These are phyloP conservation scores for Paedocypris sp. DNA, from an alignment of 2,113 vertebrate species.

Conservation along the genomic window DNA sequence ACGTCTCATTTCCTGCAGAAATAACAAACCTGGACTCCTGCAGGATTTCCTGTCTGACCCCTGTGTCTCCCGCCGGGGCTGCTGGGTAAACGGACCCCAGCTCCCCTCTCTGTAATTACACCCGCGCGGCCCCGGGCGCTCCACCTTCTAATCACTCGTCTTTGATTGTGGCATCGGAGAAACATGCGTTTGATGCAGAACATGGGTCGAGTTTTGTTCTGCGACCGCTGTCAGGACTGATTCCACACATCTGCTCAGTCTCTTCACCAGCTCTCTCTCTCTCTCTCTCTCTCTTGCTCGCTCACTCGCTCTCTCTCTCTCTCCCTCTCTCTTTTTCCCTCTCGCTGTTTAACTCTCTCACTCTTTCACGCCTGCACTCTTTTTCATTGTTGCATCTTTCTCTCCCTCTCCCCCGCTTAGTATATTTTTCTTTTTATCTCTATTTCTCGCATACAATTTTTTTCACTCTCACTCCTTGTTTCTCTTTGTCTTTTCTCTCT, in stretches of 20 bases:
- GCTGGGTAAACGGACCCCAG: too few relatives aligned
- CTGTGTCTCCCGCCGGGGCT: too few relatives aligned
- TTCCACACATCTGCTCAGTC: slow-evolving; percentile 10
- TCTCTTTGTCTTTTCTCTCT: slow-evolving; percentile 23
- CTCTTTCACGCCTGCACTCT: slow-evolving; percentile 22
- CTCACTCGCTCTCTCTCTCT: not conserved
- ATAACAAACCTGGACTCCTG: too few relatives aligned
- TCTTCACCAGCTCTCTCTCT: too few relatives aligned
- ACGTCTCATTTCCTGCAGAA: too few relatives aligned
- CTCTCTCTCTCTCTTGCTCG: slow-evolving; percentile 14
- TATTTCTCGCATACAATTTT: slow-evolving; percentile 21
- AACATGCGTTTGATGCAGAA: slow-evolving; percentile 7
- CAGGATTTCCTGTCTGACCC: too few relatives aligned
- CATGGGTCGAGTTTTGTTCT: slow-evolving; percentile 9
- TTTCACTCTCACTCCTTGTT: not conserved
- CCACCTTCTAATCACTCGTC: slow-evolving; percentile 5
- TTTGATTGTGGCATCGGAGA: slow-evolving; percentile 21
- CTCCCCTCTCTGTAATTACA: slow-evolving; percentile 34
- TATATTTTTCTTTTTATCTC: slow-evolving; percentile 26
- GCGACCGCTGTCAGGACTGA: not conserved
- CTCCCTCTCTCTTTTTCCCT: slow-evolving; percentile 33
- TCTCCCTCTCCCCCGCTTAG: slow-evolving; percentile 25
- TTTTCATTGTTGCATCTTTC: not conserved
- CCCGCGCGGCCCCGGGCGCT: slow-evolving; percentile 3
- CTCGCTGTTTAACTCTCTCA: too few relatives aligned